phyloP scores from a whole-genome alignment of 2,797 vertebrate genomes.

The Spinus olivaceus region DNA sequence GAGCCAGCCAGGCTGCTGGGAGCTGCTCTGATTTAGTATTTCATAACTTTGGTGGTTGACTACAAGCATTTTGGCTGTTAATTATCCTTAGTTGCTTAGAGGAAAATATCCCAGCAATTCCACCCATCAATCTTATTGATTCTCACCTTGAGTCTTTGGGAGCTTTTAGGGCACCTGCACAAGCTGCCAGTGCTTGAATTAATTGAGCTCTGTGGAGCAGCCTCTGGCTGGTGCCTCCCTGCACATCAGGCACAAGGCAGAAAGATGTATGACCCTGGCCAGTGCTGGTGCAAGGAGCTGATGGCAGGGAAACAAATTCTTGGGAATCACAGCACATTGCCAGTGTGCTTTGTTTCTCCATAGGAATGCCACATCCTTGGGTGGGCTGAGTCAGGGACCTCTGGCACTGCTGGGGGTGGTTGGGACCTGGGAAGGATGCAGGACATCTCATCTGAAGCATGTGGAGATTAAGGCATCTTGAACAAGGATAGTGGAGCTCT shows the following conservation, averaged over 20 bases:
- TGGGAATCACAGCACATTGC: not conserved
- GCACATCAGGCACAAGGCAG: not conserved
- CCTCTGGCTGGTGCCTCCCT: not conserved
- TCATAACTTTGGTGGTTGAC: constrained; percentile 20
- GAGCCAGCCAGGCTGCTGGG: not conserved
- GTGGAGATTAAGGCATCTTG: not conserved
- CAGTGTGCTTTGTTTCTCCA: fast-evolving
- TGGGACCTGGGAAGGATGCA: not conserved
- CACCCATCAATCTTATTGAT: constrained; percentile 25
- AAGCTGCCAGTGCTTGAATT: not conserved
- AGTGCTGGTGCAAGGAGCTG: not conserved
- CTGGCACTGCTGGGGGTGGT: fast-evolving
- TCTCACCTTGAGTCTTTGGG: constrained; percentile 29
- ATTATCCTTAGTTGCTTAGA: constrained; percentile 29
- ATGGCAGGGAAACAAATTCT: not conserved
- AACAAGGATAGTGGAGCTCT: not conserved
- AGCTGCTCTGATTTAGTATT: constrained; percentile 50
- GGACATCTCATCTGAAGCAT: not conserved
- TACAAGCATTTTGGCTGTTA: constrained; percentile 39
- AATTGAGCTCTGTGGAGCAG: not conserved
- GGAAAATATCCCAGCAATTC: constrained; percentile 25
- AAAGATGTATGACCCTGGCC: not conserved
- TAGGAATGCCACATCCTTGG: not conserved
- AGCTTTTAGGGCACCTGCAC: constrained; percentile 23
- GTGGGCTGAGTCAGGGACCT: not conserved